Conservation (phyloP, 1,140 invertebrate genomes). For the Drosophila chauvacae region DNA sequence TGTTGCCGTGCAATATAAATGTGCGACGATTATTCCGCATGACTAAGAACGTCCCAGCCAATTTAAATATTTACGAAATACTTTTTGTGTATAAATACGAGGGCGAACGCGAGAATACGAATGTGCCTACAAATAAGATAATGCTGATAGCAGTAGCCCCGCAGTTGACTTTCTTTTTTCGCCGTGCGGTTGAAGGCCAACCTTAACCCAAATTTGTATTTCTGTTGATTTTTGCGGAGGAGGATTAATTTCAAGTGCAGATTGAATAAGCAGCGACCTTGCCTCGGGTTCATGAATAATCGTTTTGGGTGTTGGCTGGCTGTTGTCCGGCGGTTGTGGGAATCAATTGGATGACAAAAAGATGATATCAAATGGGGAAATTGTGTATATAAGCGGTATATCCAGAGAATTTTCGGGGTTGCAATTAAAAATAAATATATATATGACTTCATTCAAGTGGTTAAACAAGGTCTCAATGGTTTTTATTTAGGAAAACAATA, state of each 20-base stretch:
- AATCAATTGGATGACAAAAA: constrained; percentile 11
- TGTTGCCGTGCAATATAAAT: constrained; percentile 26
- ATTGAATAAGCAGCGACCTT: constrained; percentile 55
- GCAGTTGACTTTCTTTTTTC: constrained; percentile 57
- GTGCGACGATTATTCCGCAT: constrained; percentile 28
- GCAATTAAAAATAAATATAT: background rate
- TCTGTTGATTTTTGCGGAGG: constrained; percentile 36
- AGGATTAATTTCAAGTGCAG: constrained; percentile 72
- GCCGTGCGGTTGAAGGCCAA: constrained; percentile 46
- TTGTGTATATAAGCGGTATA: background rate
- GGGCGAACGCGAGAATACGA: constrained; percentile 5
- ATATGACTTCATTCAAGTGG: background rate
- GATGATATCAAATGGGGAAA: constrained; percentile 13
- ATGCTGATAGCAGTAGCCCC: constrained; percentile 50
- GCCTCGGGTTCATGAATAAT: constrained; percentile 14
- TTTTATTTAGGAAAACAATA: background rate
- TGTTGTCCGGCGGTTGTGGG: background rate
- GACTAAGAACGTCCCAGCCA: constrained; percentile 42
- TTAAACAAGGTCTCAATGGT: background rate
- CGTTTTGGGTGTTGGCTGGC: constrained; percentile 9
- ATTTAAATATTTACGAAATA: constrained; percentile 49
- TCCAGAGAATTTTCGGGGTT: background rate
- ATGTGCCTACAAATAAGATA: constrained; percentile 49
- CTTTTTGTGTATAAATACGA: constrained; percentile 27
- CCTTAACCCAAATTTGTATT: constrained; percentile 68